phyloP scores from a whole-genome alignment of 2,797 vertebrate species.

The Petrocephalus schoutedeni region DNA sequence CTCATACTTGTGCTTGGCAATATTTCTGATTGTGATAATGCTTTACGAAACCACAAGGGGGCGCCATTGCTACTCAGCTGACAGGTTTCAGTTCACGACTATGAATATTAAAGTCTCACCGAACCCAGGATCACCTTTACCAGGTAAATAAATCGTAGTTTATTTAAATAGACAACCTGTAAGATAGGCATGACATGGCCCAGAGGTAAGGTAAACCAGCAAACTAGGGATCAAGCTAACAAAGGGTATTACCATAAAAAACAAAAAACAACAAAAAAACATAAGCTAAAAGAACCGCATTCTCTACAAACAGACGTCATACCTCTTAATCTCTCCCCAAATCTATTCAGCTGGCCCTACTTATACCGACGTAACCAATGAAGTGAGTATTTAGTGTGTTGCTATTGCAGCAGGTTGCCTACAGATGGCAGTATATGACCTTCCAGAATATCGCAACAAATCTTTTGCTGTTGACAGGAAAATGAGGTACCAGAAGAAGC shows the following conservation, averaged over 20 bases:
- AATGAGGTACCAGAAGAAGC: not conserved
- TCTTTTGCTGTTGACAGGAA: not conserved
- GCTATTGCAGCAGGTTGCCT: not conserved
- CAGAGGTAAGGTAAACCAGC: not conserved
- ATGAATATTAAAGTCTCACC: not conserved
- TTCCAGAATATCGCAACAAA: not conserved
- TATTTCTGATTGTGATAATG: not conserved
- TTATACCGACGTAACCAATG: not conserved
- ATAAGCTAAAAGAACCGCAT: too few relatives aligned
- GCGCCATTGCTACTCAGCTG: not conserved
- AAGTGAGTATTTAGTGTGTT: not conserved
- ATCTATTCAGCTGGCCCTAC: not conserved
- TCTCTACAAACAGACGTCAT: not conserved
- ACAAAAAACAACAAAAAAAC: not conserved
- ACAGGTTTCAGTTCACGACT: not conserved
- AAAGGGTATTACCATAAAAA: not conserved
- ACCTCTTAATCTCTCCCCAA: not conserved
- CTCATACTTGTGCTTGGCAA: not conserved
- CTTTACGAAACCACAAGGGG: not conserved
- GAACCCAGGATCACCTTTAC: not conserved
- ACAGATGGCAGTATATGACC: constrained; percentile 1
- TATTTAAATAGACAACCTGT: not conserved
- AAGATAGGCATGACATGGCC: not conserved
- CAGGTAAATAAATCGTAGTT: not conserved
- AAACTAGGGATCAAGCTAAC: not conserved